phyloP scores from a whole-genome alignment of 2,113 vertebrate species.

The Phyllostomus discolor region DNA sequence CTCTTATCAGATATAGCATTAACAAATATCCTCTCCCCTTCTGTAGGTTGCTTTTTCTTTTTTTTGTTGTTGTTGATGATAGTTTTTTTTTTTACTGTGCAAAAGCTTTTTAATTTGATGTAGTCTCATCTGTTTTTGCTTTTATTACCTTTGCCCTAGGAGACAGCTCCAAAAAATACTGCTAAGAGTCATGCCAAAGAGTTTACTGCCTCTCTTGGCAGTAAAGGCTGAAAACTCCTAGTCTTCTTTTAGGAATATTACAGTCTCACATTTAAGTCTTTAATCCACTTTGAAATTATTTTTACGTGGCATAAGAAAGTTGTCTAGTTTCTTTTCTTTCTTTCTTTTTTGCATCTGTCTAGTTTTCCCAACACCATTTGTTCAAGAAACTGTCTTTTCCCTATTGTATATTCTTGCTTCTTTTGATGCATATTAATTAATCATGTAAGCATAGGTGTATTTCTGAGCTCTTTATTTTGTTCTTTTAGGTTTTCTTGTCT shows the following conservation, averaged over 20 bases:
- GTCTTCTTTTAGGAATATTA: background rate
- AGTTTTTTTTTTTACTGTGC: background rate
- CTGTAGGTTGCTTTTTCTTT: background rate
- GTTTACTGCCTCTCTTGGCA: background rate
- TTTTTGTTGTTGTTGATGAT: background rate
- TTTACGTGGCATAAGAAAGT: background rate
- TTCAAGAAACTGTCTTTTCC: no score
- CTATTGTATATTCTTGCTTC: no score
- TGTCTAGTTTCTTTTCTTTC: no score
- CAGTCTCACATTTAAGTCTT: background rate
- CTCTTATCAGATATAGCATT: background rate
- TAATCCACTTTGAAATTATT: background rate
- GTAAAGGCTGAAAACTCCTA: no score
- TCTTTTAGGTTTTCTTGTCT: no score
- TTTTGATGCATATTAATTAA: no score
- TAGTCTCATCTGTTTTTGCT: background rate
- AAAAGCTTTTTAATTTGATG: background rate
- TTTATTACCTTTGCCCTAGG: background rate
- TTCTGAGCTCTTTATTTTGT: no score
- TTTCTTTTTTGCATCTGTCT: no score
- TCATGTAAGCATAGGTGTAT: no score
- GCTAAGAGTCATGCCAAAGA: background rate
- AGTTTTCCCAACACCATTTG: no score
- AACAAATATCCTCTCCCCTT: background rate
- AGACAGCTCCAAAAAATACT: background rate